Conservation (phyloP, 2,797 vertebrate genomes). For the Pachyuromys duprasi region DNA sequence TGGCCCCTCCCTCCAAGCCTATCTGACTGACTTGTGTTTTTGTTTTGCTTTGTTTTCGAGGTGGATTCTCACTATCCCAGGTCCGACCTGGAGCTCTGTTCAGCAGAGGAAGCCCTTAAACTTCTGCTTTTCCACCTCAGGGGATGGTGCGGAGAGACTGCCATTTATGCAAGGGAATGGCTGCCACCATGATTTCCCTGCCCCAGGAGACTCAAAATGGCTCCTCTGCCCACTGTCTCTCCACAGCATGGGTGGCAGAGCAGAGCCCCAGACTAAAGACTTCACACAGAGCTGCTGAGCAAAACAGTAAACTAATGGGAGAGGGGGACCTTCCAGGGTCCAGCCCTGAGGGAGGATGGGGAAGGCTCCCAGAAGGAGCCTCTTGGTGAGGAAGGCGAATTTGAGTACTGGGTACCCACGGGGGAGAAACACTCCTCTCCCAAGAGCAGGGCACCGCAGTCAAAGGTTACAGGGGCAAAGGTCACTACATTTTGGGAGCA, state of each 20-base stretch:
- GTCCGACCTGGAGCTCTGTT: too few species aligned
- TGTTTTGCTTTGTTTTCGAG: not conserved
- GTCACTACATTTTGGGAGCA: not conserved
- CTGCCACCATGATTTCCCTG: not conserved
- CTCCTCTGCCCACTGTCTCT: not conserved
- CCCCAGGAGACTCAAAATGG: not conserved
- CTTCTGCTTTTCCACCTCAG: not conserved
- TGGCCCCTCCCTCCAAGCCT: not conserved
- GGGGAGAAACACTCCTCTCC: not conserved
- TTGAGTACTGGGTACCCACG: not conserved
- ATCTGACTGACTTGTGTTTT: not conserved
- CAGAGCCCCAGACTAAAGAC: not conserved
- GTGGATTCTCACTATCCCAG: not conserved
- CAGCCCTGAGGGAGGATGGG: not conserved
- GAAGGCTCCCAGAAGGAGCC: constrained; percentile 29
- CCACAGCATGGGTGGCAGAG: not conserved
- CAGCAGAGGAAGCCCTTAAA: not conserved
- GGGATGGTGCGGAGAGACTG: not conserved
- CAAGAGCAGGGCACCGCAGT: not conserved
- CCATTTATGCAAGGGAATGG: not conserved
- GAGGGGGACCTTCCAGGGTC: not conserved
- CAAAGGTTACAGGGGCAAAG: constrained; percentile 49
- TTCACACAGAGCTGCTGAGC: not conserved
- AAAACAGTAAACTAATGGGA: not conserved
- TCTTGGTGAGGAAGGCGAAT: not conserved